Conservation (phyloP, 2,113 vertebrate species). For the Chaenogobius annularis region DNA sequence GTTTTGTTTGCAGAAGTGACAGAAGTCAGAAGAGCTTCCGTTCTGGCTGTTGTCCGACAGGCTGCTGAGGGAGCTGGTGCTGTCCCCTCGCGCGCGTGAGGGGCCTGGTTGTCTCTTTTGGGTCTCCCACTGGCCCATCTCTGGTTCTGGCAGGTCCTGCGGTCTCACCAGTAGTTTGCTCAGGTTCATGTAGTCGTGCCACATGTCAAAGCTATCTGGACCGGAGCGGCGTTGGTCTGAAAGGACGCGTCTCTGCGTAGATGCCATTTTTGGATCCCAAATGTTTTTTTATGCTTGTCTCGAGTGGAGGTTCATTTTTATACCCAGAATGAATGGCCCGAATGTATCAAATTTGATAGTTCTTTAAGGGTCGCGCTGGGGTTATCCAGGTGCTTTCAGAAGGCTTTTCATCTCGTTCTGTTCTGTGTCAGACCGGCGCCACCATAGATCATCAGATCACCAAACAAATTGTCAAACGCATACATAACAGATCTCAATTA, state of each 20-base stretch:
- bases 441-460: background rate
- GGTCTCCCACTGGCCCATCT: background rate
- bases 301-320: conserved; percentile 22
- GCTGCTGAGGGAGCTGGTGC: conserved; percentile 34
- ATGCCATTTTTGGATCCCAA: background rate
- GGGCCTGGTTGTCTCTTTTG: background rate
- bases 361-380: no score
- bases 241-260: background rate
- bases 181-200: conserved; percentile 74
- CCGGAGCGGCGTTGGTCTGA: background rate
- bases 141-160: background rate
- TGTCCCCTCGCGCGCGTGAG: background rate
- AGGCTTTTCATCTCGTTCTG: conserved; percentile 6
- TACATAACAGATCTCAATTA: background rate
- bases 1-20: conserved; percentile 84
- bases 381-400: conserved; percentile 20
- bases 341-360: conserved; percentile 26
- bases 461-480: background rate
- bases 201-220: conserved; percentile 59
- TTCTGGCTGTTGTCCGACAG: conserved; percentile 36
- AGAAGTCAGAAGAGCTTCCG: conserved; percentile 11
- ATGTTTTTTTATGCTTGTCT: background rate
- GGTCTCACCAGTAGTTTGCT: conserved; percentile 34
- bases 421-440: background rate
- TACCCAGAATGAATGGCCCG: conserved; percentile 6